phyloP scores from a whole-genome alignment of 2,888 invertebrate genomes.

The Aporophyla nigra region DNA sequence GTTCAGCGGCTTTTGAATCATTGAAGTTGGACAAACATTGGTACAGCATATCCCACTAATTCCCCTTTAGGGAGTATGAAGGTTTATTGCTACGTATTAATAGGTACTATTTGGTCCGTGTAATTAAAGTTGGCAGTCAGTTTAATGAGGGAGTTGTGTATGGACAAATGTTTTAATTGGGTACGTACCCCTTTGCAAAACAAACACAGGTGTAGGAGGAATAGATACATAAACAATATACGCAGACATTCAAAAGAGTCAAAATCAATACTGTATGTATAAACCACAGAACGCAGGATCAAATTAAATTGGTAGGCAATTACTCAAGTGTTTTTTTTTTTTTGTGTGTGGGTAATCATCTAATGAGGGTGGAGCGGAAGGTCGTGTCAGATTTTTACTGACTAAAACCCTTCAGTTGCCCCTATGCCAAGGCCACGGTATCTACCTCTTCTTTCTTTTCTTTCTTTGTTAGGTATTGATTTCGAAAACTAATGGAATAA shows the following conservation, averaged over 20 bases:
- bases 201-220: not conserved
- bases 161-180: slow-evolving; percentile 7
- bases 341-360: no score
- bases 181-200: not conserved
- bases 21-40: slow-evolving; percentile 44
- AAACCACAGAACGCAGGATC: no score
- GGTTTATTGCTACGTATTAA: slow-evolving; percentile 19
- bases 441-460: no score
- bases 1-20: slow-evolving; percentile 43
- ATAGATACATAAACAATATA: not conserved
- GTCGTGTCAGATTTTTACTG: no score
- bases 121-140: slow-evolving; percentile 21
- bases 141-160: slow-evolving; percentile 30
- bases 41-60: slow-evolving; percentile 34
- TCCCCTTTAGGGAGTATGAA: slow-evolving; percentile 33
- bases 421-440: no score
- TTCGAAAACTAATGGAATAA: no score
- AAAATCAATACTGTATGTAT: not conserved
- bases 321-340: no score
- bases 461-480: no score
- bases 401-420: no score
- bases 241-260: not conserved
- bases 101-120: slow-evolving; percentile 22
- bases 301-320: no score
- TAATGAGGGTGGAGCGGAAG: no score